These are phyloP conservation scores for Centropus unirufus DNA, from an alignment of 2,113 vertebrate species.

Conservation along the genomic window DNA sequence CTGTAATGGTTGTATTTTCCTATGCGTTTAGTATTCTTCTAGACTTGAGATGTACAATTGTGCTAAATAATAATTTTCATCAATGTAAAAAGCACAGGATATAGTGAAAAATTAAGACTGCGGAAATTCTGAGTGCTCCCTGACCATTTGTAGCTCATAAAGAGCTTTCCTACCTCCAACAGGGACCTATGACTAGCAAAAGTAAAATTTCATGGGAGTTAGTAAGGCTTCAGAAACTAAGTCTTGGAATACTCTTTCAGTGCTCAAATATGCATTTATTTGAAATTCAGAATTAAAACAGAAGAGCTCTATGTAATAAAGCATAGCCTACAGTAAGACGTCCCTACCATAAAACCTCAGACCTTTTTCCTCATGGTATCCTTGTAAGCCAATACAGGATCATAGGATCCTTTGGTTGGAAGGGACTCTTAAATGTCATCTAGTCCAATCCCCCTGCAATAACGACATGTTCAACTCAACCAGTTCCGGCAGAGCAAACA, in stretches of 20 bases:
- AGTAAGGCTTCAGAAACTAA: neutral
- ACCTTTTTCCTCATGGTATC: neutral
- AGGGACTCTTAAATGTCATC: no score
- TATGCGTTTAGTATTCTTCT: neutral
- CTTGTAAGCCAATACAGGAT: neutral
- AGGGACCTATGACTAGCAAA: no score
- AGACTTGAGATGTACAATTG: neutral
- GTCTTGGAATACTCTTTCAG: neutral
- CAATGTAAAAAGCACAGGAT: neutral
- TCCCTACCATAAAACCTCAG: accelerated
- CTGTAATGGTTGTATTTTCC: neutral
- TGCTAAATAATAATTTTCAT: neutral
- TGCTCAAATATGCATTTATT: neutral
- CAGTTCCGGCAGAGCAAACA: neutral
- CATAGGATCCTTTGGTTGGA: no score
- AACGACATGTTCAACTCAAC: no score
- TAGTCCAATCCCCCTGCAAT: no score
- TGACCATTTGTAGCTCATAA: neutral
- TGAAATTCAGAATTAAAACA: neutral
- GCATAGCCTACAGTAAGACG: accelerated
- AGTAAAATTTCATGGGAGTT: accelerated
- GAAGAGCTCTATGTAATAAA: neutral
- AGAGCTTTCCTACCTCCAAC: neutral
- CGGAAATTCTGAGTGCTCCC: neutral
- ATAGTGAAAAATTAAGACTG: neutral